These are phyloP conservation scores for Anarsia innoxiella DNA, from an alignment of 2,888 invertebrate species.

Conservation along the genomic window DNA sequence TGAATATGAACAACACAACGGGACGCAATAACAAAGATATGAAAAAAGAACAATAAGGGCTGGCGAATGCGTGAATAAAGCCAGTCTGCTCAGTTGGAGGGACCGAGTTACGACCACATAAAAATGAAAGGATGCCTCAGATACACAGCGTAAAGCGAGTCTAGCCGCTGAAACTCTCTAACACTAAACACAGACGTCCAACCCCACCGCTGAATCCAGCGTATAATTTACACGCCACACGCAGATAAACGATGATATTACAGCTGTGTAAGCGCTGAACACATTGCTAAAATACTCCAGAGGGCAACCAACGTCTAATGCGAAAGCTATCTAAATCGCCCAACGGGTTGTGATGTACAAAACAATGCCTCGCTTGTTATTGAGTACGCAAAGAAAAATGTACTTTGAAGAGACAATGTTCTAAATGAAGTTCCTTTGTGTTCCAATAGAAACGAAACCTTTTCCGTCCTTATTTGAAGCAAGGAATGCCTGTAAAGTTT, in stretches of 20 bases:
- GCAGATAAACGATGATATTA: not conserved
- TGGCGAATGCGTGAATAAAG: conserved; percentile 44
- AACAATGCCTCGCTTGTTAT: conserved; percentile 32
- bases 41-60: conserved; percentile 48
- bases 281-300: not conserved
- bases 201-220: too few species aligned
- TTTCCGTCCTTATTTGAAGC: not conserved
- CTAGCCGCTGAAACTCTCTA: conserved; percentile 1
- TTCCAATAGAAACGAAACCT: not conserved
- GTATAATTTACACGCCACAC: not conserved
- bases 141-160: conserved; percentile 1
- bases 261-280: not conserved
- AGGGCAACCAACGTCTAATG: not conserved
- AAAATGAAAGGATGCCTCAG: conserved; percentile 29
- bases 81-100: conserved; percentile 34
- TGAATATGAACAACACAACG: conserved; percentile 32
- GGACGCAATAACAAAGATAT: conserved; percentile 42
- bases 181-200: not conserved
- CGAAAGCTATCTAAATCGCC: conserved; percentile 1
- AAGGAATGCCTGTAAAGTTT: not conserved
- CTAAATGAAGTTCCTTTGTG: conserved; percentile 21
- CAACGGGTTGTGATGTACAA: conserved; percentile 4
- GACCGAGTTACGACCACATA: conserved; percentile 44
- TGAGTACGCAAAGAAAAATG: conserved; percentile 29
- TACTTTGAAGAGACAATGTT: conserved; percentile 23